Evolutionary conservation across 1,140 invertebrate genomes (phyloP).

Genomic region (Globodera rostochiensis): DNA sequence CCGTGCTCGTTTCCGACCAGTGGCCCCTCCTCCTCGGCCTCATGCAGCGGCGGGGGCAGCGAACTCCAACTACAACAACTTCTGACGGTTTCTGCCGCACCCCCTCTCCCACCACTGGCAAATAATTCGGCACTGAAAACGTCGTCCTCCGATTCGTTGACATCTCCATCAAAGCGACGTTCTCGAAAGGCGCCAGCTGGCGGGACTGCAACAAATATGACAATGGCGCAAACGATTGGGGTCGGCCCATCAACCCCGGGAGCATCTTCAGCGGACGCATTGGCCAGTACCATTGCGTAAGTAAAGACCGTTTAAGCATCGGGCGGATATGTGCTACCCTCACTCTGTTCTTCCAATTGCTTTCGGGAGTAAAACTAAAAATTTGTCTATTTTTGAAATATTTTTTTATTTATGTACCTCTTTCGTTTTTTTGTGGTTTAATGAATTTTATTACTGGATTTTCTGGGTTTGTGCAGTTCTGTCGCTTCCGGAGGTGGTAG

Average conservation of each 20-base stretch:
- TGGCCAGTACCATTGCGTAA: slow-evolving; percentile 33
- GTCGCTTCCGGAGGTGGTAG: slow-evolving; percentile 26
- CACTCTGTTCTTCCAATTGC: too few relatives aligned
- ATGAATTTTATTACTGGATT: neutral
- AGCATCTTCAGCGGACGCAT: slow-evolving; percentile 8
- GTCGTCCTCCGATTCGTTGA: neutral
- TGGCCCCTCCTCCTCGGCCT: neutral
- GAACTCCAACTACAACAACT: neutral
- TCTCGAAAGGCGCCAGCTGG: neutral
- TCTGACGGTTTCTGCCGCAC: neutral
- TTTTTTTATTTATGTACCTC: neutral
- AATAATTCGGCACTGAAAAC: neutral
- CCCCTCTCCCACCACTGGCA: neutral
- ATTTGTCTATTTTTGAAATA: too few relatives aligned
- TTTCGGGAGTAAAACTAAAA: too few relatives aligned
- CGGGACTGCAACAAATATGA: neutral
- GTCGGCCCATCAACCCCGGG: neutral
- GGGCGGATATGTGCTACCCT: too few relatives aligned
- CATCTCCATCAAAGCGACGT: neutral
- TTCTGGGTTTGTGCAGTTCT: slow-evolving; percentile 11
- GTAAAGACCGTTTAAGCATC: neutral
- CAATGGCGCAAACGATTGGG: neutral
- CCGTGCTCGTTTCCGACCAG: neutral
- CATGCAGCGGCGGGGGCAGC: neutral
- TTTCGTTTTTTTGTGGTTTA: neutral